phyloP scores from a whole-genome alignment of 2,797 vertebrate genomes.

The Australoheros facetus region DNA sequence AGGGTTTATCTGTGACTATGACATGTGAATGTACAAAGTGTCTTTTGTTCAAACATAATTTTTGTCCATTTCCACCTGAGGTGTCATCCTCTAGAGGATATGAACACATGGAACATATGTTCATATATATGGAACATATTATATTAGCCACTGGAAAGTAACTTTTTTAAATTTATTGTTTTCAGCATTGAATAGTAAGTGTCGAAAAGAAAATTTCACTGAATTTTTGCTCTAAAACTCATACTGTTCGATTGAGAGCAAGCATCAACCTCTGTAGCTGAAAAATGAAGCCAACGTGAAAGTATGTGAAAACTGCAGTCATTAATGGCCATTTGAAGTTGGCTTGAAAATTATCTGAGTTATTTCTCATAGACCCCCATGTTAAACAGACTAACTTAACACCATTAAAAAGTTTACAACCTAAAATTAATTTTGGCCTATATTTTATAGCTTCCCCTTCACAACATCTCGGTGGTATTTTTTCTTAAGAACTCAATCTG shows the following conservation, averaged over 20 bases:
- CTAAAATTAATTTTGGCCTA: background rate
- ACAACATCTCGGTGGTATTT: background rate
- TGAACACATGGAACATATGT: background rate
- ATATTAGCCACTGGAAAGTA: background rate
- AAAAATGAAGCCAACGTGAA: background rate
- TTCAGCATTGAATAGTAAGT: background rate
- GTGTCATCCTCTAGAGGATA: too few relatives aligned
- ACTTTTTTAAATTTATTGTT: background rate
- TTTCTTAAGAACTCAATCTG: background rate
- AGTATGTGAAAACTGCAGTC: background rate
- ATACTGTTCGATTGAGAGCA: background rate
- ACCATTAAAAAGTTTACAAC: background rate
- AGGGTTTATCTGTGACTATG: background rate
- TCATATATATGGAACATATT: background rate
- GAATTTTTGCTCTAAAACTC: background rate
- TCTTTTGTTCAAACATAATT: background rate
- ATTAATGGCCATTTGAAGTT: too few relatives aligned
- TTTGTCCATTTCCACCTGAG: background rate
- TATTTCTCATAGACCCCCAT: background rate
- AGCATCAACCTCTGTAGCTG: background rate
- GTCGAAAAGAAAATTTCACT: background rate
- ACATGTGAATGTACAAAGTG: background rate
- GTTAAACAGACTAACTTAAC: too few relatives aligned
- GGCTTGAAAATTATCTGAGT: background rate
- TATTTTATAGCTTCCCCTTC: background rate